These are phyloP conservation scores for Lamellibrachia luymesi DNA, from an alignment of 1,140 invertebrate genomes.

Conservation along the genomic window DNA sequence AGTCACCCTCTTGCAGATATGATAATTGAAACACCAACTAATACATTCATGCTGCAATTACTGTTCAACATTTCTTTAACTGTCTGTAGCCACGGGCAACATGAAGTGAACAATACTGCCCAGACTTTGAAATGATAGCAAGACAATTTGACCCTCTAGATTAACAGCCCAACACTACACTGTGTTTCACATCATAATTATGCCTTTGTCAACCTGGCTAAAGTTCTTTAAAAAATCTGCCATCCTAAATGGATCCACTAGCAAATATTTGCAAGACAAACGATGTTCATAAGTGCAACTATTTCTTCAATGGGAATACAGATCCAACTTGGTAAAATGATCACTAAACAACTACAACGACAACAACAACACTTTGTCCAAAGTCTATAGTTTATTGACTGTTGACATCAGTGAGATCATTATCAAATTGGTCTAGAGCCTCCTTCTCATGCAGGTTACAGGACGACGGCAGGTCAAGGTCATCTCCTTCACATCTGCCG, in stretches of 20 bases:
- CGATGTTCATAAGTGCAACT: not conserved
- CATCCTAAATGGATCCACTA: too few relatives aligned
- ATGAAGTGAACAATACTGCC: too few relatives aligned
- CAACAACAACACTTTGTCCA: not conserved
- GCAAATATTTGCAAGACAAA: not conserved
- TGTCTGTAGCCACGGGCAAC: too few relatives aligned
- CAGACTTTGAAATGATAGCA: too few relatives aligned
- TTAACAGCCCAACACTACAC: too few relatives aligned
- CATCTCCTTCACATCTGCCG: not conserved
- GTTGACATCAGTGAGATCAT: not conserved
- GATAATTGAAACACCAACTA: too few relatives aligned
- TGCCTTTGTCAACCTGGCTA: not conserved
- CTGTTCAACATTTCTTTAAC: too few relatives aligned
- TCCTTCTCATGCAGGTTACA: not conserved
- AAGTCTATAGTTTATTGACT: not conserved
- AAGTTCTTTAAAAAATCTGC: not conserved
- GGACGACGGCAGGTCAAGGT: not conserved
- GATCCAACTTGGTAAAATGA: not conserved
- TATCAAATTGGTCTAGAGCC: not conserved
- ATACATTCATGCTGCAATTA: too few relatives aligned
- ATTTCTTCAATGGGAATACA: not conserved
- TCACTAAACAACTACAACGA: not conserved
- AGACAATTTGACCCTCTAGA: too few relatives aligned
- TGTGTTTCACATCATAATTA: too few relatives aligned
- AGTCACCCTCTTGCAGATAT: too few relatives aligned